Conservation (phyloP, 2,888 invertebrate species). For the Troglohyphantes excavatus region DNA sequence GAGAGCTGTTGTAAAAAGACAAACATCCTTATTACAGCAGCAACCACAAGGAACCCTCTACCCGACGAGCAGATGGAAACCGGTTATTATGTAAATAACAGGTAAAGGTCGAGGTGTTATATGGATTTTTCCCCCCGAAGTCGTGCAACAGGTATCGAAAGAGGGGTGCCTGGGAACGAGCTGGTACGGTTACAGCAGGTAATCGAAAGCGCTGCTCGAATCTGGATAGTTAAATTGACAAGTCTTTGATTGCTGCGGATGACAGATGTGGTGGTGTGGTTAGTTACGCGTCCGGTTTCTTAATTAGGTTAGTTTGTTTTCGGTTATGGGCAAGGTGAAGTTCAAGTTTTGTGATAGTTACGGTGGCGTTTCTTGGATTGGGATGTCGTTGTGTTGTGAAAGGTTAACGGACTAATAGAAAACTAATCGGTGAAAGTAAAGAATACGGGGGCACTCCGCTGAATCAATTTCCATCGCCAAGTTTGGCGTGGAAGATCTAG, state of each 20-base stretch:
- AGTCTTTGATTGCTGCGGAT: neutral
- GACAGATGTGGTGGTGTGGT: too few species aligned
- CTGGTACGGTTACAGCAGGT: conserved; percentile 58
- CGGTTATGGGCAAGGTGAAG: conserved; percentile 38
- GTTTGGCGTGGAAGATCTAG: too few species aligned
- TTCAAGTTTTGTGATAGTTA: conserved; percentile 52
- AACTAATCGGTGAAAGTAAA: too few species aligned
- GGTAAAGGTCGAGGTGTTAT: conserved; percentile 76
- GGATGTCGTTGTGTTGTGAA: neutral
- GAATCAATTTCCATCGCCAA: too few species aligned
- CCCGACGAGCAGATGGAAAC: conserved; percentile 23
- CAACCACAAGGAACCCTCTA: conserved; percentile 31
- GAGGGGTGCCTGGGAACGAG: conserved; percentile 30
- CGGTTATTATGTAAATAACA: conserved; percentile 77
- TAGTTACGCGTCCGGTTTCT: neutral
- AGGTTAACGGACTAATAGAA: too few species aligned
- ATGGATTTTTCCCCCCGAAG: conserved; percentile 63
- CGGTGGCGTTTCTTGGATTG: neutral
- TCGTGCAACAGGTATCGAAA: conserved; percentile 60
- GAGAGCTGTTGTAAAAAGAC: conserved; percentile 15
- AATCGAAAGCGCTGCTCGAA: conserved; percentile 22
- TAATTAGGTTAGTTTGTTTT: conserved; percentile 12
- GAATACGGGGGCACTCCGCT: too few species aligned
- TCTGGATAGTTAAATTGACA: neutral
- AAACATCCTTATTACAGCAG: conserved; percentile 64